A percentile compares a stretch with the other conserved stretches of the same genome.
Evolutionary conservation across 2,888 invertebrate genomes (phyloP).

Genomic region (Thymelicus lineola): DNA sequence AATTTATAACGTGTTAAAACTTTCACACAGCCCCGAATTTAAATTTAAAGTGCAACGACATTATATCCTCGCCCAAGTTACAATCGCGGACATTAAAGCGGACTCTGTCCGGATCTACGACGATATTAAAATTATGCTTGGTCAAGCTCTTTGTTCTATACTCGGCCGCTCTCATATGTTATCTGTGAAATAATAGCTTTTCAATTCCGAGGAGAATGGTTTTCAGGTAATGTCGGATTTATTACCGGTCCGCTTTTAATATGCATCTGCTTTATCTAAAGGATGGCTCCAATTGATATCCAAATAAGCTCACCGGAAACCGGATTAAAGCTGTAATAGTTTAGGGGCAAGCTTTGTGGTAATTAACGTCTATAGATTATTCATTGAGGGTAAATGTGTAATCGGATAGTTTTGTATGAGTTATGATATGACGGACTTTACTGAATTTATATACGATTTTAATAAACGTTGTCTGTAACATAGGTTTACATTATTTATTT

Average conservation of each 20-base stretch:
- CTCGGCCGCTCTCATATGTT: constrained; percentile 42
- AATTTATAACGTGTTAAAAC: constrained; percentile 29
- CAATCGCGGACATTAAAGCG: constrained; percentile 36
- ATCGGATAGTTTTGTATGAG: constrained; percentile 12
- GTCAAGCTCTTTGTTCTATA: constrained; percentile 37
- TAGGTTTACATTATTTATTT: too few relatives aligned
- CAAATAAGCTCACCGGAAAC: constrained; percentile 26
- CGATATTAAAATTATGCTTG: constrained; percentile 38
- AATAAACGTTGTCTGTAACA: too few relatives aligned
- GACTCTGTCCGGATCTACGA: constrained; percentile 34
- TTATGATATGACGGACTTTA: neutral
- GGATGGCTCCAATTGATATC: constrained; percentile 36
- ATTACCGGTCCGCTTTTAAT: constrained; percentile 42
- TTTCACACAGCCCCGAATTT: constrained; percentile 24
- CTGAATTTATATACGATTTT: too few relatives aligned
- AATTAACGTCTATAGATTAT: constrained; percentile 24
- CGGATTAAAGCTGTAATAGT: constrained; percentile 36
- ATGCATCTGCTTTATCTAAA: constrained; percentile 37
- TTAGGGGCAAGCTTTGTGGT: constrained; percentile 23
- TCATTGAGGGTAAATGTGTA: constrained; percentile 11
- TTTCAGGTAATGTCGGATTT: constrained; percentile 47
- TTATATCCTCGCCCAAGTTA: constrained; percentile 33
- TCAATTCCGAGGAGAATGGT: constrained; percentile 49
- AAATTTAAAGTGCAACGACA: constrained; percentile 36
- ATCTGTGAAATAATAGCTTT: constrained; percentile 48